A percentile compares a stretch with the other conserved stretches of the same genome.
Conservation (phyloP, 2,113 vertebrate species). For the Chaetura pelagica region DNA sequence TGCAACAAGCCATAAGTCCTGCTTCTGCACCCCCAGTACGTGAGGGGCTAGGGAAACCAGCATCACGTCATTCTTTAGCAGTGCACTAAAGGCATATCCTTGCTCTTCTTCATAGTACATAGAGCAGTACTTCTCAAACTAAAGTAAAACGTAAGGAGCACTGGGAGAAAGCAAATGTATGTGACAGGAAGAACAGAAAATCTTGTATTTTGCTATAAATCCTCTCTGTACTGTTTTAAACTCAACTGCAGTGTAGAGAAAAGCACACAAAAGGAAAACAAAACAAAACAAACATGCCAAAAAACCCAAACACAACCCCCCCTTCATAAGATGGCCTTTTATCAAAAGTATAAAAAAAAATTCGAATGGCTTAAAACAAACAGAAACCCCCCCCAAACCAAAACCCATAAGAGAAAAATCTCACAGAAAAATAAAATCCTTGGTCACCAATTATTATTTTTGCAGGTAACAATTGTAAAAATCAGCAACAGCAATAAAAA, state of each 20-base stretch:
- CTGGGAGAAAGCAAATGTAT: neutral
- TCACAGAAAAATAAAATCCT: neutral
- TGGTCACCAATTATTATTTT: neutral
- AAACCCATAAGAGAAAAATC: neutral
- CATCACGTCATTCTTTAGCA: neutral
- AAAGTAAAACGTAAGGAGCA: neutral
- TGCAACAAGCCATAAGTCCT: neutral
- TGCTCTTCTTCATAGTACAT: neutral
- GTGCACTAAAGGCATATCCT: neutral
- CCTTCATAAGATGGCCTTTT: neutral
- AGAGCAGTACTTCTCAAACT: neutral
- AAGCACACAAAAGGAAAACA: neutral
- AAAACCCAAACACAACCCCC: neutral
- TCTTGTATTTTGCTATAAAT: neutral
- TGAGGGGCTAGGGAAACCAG: neutral
- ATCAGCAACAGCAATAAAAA: neutral
- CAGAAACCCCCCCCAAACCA: neutral
- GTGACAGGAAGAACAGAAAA: neutral
- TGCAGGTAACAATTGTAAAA: neutral
- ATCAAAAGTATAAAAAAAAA: neutral
- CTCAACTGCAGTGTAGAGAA: neutral
- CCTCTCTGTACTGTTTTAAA: neutral
- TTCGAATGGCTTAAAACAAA: neutral
- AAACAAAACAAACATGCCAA: neutral
- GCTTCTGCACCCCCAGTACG: rapidly evolving